Evolutionary conservation across 2,113 vertebrate species (phyloP).

Genomic region (Paracanthobrama guichenoti): DNA sequence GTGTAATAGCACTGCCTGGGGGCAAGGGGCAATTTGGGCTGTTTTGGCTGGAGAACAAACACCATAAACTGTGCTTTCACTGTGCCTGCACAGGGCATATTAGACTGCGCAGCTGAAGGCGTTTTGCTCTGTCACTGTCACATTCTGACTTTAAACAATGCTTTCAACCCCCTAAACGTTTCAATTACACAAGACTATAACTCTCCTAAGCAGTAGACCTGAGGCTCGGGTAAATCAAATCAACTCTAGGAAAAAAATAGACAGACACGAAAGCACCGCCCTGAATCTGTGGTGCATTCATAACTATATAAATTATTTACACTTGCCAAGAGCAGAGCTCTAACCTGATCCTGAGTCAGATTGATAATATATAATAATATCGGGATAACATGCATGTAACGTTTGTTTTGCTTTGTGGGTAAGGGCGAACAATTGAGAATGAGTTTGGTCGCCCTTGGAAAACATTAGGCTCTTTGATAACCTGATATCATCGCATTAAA

Average conservation of each 20-base stretch:
- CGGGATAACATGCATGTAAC: not conserved
- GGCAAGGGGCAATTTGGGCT: not conserved
- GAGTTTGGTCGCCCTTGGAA: slow-evolving; percentile 38
- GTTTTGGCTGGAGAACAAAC: slow-evolving; percentile 38
- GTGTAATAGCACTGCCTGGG: not conserved
- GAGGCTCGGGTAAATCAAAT: not conserved
- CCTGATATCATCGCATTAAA: slow-evolving; percentile 34
- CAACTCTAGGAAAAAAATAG: not conserved
- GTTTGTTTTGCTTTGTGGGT: not conserved
- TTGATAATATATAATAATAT: not conserved
- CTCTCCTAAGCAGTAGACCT: not conserved
- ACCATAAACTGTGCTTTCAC: slow-evolving; percentile 38
- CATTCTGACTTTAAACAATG: not conserved
- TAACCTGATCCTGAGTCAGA: slow-evolving; percentile 2
- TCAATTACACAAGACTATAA: not conserved
- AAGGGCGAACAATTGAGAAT: slow-evolving; percentile 19
- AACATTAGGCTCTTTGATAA: slow-evolving; percentile 39
- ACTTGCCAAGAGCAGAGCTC: slow-evolving; percentile 14
- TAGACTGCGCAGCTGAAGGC: slow-evolving; percentile 44
- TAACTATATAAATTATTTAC: slow-evolving; percentile 73
- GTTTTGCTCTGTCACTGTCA: slow-evolving; percentile 18
- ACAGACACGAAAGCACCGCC: slow-evolving; percentile 36
- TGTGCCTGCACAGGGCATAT: not conserved
- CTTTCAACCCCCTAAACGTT: not conserved
- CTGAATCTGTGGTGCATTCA: slow-evolving; percentile 65